Conservation (phyloP, 2,888 invertebrate genomes). For the Hymenopus coronatus region DNA sequence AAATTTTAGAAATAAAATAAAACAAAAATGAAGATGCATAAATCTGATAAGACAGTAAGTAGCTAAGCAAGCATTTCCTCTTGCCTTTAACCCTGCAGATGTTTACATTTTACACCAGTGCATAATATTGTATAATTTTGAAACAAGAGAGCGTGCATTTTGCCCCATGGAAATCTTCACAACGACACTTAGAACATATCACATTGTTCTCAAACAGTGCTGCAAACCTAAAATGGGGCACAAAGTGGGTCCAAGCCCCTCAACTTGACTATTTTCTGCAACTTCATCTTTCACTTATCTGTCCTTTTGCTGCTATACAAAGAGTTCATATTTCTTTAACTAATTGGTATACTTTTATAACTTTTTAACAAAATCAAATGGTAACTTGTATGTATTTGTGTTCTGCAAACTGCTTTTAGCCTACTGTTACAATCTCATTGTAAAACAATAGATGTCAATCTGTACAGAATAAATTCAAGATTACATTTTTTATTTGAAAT, state of each 20-base stretch:
- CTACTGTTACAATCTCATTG: not conserved
- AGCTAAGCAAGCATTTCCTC: no score
- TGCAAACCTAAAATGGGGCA: not conserved
- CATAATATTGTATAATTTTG: not conserved
- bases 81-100: not conserved
- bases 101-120: not conserved
- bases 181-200: not conserved
- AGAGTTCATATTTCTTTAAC: not conserved
- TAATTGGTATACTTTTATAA: not conserved
- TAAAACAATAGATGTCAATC: not conserved
- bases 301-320: not conserved
- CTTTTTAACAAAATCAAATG: not conserved
- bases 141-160: not conserved
- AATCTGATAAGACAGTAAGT: no score
- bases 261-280: not conserved
- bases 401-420: not conserved
- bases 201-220: not conserved
- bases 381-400: not conserved
- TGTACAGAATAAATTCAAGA: not conserved
- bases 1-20: no score
- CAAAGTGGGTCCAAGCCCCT: not conserved
- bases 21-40: no score
- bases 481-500: not conserved
- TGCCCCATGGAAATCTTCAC: not conserved
- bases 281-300: not conserved